Evolutionary conservation across 2,113 vertebrate genomes (phyloP), one percentile per base, ranked within the genome.

Genomic region (Xiphias gladius): DNA sequence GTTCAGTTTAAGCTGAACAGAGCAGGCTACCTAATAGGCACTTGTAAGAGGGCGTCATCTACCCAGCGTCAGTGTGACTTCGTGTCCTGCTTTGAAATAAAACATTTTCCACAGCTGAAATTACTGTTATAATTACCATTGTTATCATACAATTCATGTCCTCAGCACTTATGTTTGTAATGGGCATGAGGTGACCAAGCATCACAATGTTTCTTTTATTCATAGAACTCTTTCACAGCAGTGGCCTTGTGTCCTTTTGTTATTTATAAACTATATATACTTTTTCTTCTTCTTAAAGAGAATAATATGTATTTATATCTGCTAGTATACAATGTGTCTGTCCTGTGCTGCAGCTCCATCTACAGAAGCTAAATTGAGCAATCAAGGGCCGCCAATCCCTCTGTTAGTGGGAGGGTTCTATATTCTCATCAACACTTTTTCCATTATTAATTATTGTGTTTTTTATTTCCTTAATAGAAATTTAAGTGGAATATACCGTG

Each of bases 331-430:
- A 74, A 28, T 28, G 12, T 76, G 28, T 75, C 79, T 81, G 24
- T 58, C 69, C n/a, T 78, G 74, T 76, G 64, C 59, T 57, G 39
- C 54, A 76, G 67, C 75, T 85, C 73, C 66, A 76, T 82, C 73
- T 87, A 79, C 50, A 73, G 64, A 61, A 76, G 81, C 81, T 85
- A 88, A 90, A 93, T 91, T 93, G 85, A 93, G 80, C 80, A 85
- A 91, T 93, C 85, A 85, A 68, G 48, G 30, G 10, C 76, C 63
- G 35, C 84, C 87, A 90, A 80, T 90, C 76, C 88, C 86, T 86
- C 82, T 91, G 88, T 86, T 88, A 73, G 35, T 57, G 66, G 71
- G 87, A 89, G 74, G 73, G 39, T 81, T 84, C 68, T 65, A 58
- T 76, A 79, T 87, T 93, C 92, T 85, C 72, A 71, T 57, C 17